A percentile compares a stretch with the other conserved stretches of the same genome.
These are phyloP conservation scores for Argyrosomus regius DNA, from an alignment of 2,797 vertebrate species.

Conservation along the genomic window DNA sequence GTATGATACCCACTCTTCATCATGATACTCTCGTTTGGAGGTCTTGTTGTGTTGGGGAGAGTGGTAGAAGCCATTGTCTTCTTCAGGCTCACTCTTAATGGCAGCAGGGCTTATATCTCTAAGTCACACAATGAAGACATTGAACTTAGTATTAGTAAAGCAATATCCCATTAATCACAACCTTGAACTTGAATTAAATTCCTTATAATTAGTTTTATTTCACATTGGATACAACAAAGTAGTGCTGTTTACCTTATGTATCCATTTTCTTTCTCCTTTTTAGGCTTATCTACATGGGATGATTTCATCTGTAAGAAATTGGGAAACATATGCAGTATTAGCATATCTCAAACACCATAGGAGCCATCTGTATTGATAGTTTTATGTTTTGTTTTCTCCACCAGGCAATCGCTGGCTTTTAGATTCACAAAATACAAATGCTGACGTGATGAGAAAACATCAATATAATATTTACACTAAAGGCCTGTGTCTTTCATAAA, in stretches of 20 bases:
- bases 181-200: not conserved
- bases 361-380: too few relatives aligned
- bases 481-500: not conserved
- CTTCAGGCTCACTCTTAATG: slow-evolving; percentile 92
- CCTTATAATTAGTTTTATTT: not conserved
- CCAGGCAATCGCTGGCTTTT: not conserved
- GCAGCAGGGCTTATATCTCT: slow-evolving; percentile 86
- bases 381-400: slow-evolving; percentile 16
- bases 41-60: slow-evolving; percentile 90
- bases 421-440: not conserved
- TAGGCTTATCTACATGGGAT: slow-evolving; percentile 88
- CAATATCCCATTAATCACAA: not conserved
- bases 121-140: slow-evolving; percentile 37
- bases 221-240: not conserved
- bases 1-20: slow-evolving; percentile 89
- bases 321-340: not conserved
- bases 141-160: slow-evolving; percentile 26
- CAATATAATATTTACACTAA: not conserved
- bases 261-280: slow-evolving; percentile 96
- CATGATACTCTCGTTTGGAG: slow-evolving; percentile 89
- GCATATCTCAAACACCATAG: not conserved
- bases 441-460: not conserved
- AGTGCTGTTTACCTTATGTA: slow-evolving; percentile 88
- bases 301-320: slow-evolving; percentile 85
- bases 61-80: slow-evolving; percentile 88